These are phyloP conservation scores for Pantala flavescens DNA, from an alignment of 1,140 invertebrate species.

Conservation along the genomic window DNA sequence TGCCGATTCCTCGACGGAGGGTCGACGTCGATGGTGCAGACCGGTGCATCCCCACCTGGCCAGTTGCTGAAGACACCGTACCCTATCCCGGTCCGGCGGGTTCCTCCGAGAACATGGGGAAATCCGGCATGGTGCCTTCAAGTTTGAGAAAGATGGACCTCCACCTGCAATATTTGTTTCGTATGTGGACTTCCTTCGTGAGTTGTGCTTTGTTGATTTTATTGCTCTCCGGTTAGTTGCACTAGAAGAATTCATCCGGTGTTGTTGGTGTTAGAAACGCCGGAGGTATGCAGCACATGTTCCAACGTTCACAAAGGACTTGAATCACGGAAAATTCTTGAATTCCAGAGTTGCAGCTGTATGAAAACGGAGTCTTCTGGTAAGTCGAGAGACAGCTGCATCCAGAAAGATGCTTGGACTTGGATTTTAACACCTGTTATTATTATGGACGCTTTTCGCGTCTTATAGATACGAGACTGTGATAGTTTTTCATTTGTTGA, in stretches of 20 bases:
- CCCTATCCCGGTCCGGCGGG: neutral
- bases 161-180: neutral
- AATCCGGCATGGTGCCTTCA: neutral
- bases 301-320: neutral
- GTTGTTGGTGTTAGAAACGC: neutral
- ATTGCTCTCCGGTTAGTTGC: too few species aligned
- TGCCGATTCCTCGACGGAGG: neutral
- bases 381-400: conserved; percentile 4
- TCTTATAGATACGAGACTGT: neutral
- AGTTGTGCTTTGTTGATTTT: too few species aligned
- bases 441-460: neutral
- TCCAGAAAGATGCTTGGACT: neutral
- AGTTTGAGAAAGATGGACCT: neutral
- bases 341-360: neutral
- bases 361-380: neutral
- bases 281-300: neutral
- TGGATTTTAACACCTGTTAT: neutral
- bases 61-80: conserved; percentile 2
- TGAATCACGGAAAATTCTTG: neutral
- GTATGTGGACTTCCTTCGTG: neutral
- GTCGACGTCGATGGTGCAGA: neutral
- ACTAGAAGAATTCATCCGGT: neutral
- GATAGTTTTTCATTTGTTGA: neutral
- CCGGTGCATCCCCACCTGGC: neutral
- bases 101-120: neutral